Evolutionary conservation across 2,113 vertebrate species (phyloP), one percentile per base, ranked within the genome.

Genomic region (Thryonomys swinderianus): DNA sequence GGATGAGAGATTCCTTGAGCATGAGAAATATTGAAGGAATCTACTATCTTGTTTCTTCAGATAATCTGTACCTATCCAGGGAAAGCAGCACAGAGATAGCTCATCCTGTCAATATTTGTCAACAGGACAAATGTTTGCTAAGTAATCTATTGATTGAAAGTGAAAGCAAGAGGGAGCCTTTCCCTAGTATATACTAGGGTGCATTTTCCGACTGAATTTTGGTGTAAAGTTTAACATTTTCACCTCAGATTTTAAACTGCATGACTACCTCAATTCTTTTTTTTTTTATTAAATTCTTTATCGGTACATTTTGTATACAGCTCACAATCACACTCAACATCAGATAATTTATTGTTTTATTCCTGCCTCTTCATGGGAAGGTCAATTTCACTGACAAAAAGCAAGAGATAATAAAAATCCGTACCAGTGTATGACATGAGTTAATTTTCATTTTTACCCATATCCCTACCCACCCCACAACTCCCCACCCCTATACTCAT

Each of bases 91-190:
- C 14, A 53, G 42, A 83, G 67, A 87, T 78, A 62, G 83, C 76
- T 90, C 23, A 67, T 90, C 34, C 59, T 76, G 14, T 32, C 84
- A 78, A 23, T 71, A 62, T n/a, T 82, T 88, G 45, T 79, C 64
- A 89, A 82, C 8, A 89, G 34, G 85, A 74, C n/a, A 76, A 82
- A 62, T 86, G 16, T 69, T 90, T 45, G 13, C 48, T 67, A 94
- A 88, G 21, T 62, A 67, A 82, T 27, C 7, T 79, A 81, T 30
- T 85, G 40, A 81, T 76, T 81, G 34, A 67, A 89, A 82, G 40
- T 55, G 51, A 82, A 92, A 90, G 40, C 76, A 86, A 93, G 30
- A 53, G 89, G 4, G 11, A 61, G 21, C 5, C 0, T 37, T 74
- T 71, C 88, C 88, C 51, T 51, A 51, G 61, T 32, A 18, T 32